Conservation (phyloP, 2,797 vertebrate species). For the Choloepus didactylus region DNA sequence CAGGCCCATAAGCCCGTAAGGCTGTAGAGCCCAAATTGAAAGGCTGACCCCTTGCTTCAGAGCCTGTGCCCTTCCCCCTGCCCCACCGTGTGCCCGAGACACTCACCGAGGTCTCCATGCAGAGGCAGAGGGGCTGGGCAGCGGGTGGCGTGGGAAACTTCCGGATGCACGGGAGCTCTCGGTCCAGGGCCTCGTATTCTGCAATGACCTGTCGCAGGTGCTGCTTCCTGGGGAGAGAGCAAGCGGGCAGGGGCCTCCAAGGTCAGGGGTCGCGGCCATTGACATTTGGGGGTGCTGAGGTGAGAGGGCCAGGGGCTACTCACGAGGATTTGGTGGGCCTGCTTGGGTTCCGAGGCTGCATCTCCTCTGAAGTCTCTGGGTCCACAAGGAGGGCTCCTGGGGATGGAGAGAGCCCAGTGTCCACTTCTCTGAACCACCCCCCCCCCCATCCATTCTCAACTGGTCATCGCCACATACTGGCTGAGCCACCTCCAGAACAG, state of each 20-base stretch:
- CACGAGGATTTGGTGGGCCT: conserved; percentile 76
- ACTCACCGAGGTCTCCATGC: conserved; percentile 84
- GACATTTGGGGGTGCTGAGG: neutral
- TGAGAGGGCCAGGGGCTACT: conserved; percentile 39
- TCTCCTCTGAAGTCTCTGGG: conserved; percentile 53
- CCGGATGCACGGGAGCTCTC: conserved; percentile 83
- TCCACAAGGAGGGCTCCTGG: conserved; percentile 67
- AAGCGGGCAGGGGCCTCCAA: neutral
- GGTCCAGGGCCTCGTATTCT: conserved; percentile 83
- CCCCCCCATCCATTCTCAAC: neutral
- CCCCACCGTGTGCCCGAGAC: too few species aligned
- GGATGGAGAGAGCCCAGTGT: conserved; percentile 1
- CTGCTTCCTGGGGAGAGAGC: conserved; percentile 75
- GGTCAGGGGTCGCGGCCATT: neutral
- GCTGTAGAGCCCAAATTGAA: neutral
- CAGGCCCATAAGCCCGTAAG: neutral
- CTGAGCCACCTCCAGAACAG: neutral
- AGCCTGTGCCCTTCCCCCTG: neutral
- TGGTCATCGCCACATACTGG: neutral
- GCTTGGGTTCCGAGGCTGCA: neutral
- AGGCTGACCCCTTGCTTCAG: neutral
- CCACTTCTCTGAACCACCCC: neutral
- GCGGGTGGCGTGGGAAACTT: conserved; percentile 78
- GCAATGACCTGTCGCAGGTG: conserved; percentile 83
- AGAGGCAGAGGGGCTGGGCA: conserved; percentile 84